phyloP scores from a whole-genome alignment of 2,797 vertebrate species.

The Bovichtus variegatus region DNA sequence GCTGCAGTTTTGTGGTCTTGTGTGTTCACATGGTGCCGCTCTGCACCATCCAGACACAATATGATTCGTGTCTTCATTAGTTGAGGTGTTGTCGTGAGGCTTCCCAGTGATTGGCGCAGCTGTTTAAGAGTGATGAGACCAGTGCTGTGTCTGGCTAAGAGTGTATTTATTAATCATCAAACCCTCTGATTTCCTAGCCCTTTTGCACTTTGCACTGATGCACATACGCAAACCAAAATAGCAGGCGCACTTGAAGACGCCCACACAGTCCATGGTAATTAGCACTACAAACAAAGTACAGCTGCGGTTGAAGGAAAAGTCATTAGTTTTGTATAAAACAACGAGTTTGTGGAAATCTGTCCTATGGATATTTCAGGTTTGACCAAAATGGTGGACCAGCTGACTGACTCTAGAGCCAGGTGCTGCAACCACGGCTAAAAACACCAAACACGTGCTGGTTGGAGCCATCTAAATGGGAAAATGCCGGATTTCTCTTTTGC shows the following conservation, averaged over 20 bases:
- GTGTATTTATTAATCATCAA: constrained; percentile 5
- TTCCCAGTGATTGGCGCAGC: background rate
- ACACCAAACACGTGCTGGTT: background rate
- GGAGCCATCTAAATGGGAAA: background rate
- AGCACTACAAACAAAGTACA: background rate
- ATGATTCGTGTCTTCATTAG: background rate
- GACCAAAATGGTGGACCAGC: background rate
- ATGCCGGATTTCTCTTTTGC: background rate
- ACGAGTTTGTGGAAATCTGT: too few species aligned
- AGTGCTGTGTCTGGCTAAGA: background rate
- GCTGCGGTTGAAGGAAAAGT: background rate
- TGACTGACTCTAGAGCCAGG: background rate
- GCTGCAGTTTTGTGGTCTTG: background rate
- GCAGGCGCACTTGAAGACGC: background rate
- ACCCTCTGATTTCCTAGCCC: background rate
- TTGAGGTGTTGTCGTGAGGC: background rate
- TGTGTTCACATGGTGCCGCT: background rate
- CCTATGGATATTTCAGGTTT: too few species aligned
- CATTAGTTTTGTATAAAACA: background rate
- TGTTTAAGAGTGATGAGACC: background rate
- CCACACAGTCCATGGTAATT: background rate
- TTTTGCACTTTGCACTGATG: background rate
- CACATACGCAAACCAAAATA: background rate
- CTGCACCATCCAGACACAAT: background rate
- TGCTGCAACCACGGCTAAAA: background rate